Base-by-base conservation (phyloP, 1,140 invertebrate genomes). In the Aphidius gifuensis region DNA sequence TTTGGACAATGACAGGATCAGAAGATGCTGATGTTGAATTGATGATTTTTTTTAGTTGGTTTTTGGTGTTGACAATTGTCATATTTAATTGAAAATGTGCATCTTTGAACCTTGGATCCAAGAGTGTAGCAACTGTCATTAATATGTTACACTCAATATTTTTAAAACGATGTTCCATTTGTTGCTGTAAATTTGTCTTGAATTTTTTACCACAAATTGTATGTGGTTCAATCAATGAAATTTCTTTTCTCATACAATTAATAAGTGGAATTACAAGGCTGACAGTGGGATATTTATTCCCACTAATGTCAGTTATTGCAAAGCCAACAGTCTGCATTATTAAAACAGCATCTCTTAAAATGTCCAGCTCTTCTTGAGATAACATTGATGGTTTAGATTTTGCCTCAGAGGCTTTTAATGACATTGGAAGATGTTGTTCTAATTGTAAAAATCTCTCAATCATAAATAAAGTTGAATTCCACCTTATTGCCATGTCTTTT, bases 261-360 rank as follows among this genome's bases (percentile, higher is more conserved):
- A 80, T 65, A 59, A 81, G 66, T 43, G 79, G 76, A 47, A 82
- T 80, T 1, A 78, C 60, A 60, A 76, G 76, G 50, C 77, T 77
- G 16, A 69, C 74, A n/a, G 79, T 73, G 46, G 70, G 73, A 65
- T 81, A 81, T 60, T 74, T 72, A 68, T 79, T 74, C 1, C 73
- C 75, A 40, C 75, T 79, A 1, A 81, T 64, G 71, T 79, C 76
- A 46, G 69, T 78, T 2, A 75, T 82, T 6, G 73, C 76, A 60
- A 69, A 69, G 70, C 78, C 74, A 5, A 79, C 23, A 1, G 74
- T 74, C 58, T 71, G 57, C 49, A 81, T 60, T 11, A 80, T 23
- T 9, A 61, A 23, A 47, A 75, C 51, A 48, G 79, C 58, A 32
- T 70, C 71, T 61, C 69, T 66, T 9, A 76, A 7, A 57, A 72